These are phyloP conservation scores for Drosophila rhopaloa DNA, from an alignment of 1,140 invertebrate species.

Conservation along the genomic window DNA sequence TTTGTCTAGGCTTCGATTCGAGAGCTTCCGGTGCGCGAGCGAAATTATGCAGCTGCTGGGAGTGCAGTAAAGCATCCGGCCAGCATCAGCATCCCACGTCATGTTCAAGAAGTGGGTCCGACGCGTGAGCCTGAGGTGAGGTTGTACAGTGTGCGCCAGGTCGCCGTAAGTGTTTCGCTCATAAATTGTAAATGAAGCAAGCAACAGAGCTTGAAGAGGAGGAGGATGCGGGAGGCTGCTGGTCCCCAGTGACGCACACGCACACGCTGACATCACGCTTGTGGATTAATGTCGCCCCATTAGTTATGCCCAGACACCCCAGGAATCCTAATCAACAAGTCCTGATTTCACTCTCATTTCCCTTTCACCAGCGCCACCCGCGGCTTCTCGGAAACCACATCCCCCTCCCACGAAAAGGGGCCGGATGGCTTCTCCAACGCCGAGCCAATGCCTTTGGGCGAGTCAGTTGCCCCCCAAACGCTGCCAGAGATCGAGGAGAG, in stretches of 20 bases:
- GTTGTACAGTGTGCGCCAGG: constrained; percentile 20
- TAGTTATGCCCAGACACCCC: constrained; percentile 29
- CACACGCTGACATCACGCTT: constrained; percentile 55
- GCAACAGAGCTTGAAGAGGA: constrained; percentile 4
- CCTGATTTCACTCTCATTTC: constrained; percentile 13
- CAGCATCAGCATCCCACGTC: constrained; percentile 32
- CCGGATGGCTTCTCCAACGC: constrained; percentile 36
- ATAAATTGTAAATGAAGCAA: constrained; percentile 58
- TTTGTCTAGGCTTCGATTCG: constrained; percentile 16
- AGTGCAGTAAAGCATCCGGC: constrained; percentile 13
- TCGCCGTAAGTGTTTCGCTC: constrained; percentile 40
- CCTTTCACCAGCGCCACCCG: constrained; percentile 65
- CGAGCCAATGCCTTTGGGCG: constrained; percentile 23
- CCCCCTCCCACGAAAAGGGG: constrained; percentile 71
- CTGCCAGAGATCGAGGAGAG: constrained; percentile 72
- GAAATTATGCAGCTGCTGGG: constrained; percentile 7
- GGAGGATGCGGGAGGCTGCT: constrained; percentile 3
- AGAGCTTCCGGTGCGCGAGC: not conserved
- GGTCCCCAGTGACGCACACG: constrained; percentile 26
- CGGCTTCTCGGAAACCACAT: constrained; percentile 73
- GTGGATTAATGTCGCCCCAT: constrained; percentile 32
- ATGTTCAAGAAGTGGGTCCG: constrained; percentile 84
- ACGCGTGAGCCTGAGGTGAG: constrained; percentile 81
- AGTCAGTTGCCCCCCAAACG: constrained; percentile 1
- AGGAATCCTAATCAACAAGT: constrained; percentile 58